Evolutionary conservation across 2,113 vertebrate species (phyloP).

Genomic region (Caracal caracal): DNA sequence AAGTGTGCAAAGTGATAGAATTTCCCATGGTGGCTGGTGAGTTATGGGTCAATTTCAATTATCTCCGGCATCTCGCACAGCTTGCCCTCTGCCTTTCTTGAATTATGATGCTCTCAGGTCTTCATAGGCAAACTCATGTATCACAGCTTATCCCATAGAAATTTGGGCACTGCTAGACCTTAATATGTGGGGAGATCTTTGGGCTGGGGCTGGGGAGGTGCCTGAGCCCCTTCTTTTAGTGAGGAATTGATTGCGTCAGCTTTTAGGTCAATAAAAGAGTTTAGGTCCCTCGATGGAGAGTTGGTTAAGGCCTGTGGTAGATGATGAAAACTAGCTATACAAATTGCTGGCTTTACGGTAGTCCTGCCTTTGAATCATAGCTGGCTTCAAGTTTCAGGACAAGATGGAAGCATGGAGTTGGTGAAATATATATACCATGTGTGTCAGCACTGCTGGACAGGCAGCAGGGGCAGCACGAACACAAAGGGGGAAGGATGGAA

Average conservation of each 20-base stretch:
- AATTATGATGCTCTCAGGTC: constrained; percentile 65
- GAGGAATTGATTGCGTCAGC: not conserved
- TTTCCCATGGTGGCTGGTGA: constrained; percentile 73
- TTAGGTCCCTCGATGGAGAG: not conserved
- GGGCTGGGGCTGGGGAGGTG: not conserved
- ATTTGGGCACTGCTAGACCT: constrained; percentile 1
- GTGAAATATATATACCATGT: not conserved
- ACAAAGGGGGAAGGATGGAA: not conserved
- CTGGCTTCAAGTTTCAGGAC: not conserved
- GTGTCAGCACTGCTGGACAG: not conserved
- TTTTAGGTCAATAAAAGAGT: not conserved
- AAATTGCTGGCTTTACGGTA: not conserved
- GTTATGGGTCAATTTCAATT: constrained; percentile 73
- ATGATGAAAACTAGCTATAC: not conserved
- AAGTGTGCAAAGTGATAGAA: constrained; percentile 46
- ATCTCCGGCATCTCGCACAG: constrained; percentile 62
- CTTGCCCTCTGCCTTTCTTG: constrained; percentile 61
- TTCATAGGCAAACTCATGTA: constrained; percentile 63
- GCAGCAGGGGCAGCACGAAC: not conserved
- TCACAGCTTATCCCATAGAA: constrained; percentile 43
- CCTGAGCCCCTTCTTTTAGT: not conserved
- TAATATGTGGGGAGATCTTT: not conserved
- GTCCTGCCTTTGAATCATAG: not conserved
- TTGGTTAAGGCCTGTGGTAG: not conserved
- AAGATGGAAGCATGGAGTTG: not conserved